Base-by-base conservation (phyloP, 2,113 vertebrate genomes). In the Osmerus mordax region DNA sequence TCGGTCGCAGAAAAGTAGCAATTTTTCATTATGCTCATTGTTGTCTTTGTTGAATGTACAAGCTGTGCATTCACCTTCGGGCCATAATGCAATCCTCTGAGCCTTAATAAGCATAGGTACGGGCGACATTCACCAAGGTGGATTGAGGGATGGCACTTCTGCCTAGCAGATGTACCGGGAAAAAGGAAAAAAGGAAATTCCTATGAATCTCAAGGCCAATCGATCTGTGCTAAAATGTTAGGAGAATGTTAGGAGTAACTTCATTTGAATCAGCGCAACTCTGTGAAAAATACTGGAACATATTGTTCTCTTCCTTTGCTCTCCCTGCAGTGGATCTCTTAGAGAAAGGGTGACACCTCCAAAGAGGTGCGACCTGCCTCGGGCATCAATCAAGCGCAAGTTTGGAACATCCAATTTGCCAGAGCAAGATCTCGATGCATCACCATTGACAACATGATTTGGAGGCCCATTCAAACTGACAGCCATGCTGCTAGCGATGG, bases 381-480 rank as follows among this genome's bases (percentile, higher is more conserved):
- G 79, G 41, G 36, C 86, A 90, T 91, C 88, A 86, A 86, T 92
- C 90, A 91, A 82, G 62, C 12, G 67, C 69, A 60, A 79, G 84
- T 86, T 88, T 84, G 80, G 77, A 88, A 78, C 70, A 83, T 90
- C 81, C 86, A 89, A 88, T 91, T 90, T 88, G 81, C 85, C 77
- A 74, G 63, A 56, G 81, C 67, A 73, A 79, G 81, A 89, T 87
- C 77, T 87, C 82, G 12, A 89, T 89, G 83, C 77, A 91, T 92
- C 89, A 90, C 86, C 87, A 89, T 84, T 89, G 89, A 91, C 88
- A 89, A 86, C 81, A 82, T 90, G 88, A 91, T 91, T 89, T 88
- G 88, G 83, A 63, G 81, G 75, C 36, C 77, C 70, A 79, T 85
- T 82, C 74, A 53, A 60, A 86, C 73, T 84, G 82, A 87, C 86